phyloP scores from a whole-genome alignment of 2,888 invertebrate species.

The Sinotaia quadrata region DNA sequence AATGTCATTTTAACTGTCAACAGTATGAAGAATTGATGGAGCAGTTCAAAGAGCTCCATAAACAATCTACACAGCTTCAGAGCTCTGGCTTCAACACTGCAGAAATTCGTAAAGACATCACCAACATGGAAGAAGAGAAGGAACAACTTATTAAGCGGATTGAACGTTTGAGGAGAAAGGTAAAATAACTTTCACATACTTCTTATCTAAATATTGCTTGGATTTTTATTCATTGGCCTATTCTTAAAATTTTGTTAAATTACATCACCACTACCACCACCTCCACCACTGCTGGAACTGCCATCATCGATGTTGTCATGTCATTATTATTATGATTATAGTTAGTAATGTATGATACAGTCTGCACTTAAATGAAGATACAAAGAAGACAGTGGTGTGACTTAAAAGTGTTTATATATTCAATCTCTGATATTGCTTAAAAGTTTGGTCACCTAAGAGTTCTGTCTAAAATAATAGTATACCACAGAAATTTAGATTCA shows the following conservation, averaged over 20 bases:
- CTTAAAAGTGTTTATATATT: too few species aligned
- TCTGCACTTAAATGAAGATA: too few species aligned
- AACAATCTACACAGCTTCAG: slow-evolving; percentile 79
- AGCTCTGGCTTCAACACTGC: slow-evolving; percentile 79
- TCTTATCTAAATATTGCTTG: background rate
- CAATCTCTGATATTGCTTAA: too few species aligned
- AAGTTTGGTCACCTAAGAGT: too few species aligned
- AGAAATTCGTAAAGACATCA: slow-evolving; percentile 87
- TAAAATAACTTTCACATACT: slow-evolving; percentile 44
- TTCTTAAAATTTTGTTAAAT: background rate
- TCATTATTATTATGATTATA: too few species aligned
- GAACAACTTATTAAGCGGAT: slow-evolving; percentile 81
- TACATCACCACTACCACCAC: background rate
- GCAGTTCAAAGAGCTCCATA: slow-evolving; percentile 86
- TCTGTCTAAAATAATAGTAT: too few species aligned
- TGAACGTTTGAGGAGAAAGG: slow-evolving; percentile 76
- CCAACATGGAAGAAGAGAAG: slow-evolving; percentile 88
- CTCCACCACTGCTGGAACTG: background rate
- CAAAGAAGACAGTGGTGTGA: too few species aligned
- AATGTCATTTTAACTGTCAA: too few species aligned
- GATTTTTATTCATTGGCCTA: background rate
- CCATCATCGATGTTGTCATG: background rate
- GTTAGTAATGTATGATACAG: too few species aligned
- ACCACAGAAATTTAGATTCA: too few species aligned
- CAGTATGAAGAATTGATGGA: slow-evolving; percentile 83